These are phyloP conservation scores for Cebidichthys violaceus DNA, from an alignment of 2,113 vertebrate species.

Conservation along the genomic window DNA sequence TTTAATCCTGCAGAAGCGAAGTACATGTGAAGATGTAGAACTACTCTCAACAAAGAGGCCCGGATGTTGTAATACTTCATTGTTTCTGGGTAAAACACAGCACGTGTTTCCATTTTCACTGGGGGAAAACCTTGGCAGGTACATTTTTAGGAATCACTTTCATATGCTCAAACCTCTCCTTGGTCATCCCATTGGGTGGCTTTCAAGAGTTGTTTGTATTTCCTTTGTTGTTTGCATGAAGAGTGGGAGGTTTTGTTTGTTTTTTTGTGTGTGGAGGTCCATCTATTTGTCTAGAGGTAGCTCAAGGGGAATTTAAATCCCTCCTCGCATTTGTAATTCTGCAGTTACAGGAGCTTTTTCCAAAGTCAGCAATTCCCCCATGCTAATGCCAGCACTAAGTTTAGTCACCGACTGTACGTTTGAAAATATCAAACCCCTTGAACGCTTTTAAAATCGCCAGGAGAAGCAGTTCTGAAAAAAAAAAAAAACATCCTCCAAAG, in stretches of 20 bases:
- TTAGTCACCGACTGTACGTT: conserved; percentile 47
- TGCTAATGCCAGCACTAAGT: conserved; percentile 26
- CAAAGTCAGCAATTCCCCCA: conserved; percentile 54
- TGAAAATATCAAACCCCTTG: conserved; percentile 21
- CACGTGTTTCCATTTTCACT: conserved; percentile 6
- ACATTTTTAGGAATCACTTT: conserved; percentile 2
- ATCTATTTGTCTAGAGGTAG: conserved; percentile 42
- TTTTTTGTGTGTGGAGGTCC: conserved; percentile 31
- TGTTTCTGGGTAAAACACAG: conserved; percentile 17
- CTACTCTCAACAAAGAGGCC: conserved; percentile 26
- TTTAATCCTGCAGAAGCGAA: conserved; percentile 69
- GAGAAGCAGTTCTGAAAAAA: conserved; percentile 12
- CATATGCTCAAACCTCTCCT: background rate
- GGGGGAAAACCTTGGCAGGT: background rate
- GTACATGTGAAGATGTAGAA: conserved; percentile 19
- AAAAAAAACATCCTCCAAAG: conserved; percentile 1
- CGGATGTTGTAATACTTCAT: background rate
- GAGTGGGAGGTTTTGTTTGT: conserved; percentile 17
- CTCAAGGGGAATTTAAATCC: conserved; percentile 41
- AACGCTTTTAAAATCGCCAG: conserved; percentile 22
- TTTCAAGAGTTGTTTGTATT: conserved; percentile 28
- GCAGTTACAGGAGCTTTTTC: conserved; percentile 47
- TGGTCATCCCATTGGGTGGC: conserved; percentile 39
- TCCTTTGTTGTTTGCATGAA: conserved; percentile 19
- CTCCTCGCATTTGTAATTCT: conserved; percentile 51